phyloP scores from a whole-genome alignment of 2,113 vertebrate species.

The Narcine bancroftii region DNA sequence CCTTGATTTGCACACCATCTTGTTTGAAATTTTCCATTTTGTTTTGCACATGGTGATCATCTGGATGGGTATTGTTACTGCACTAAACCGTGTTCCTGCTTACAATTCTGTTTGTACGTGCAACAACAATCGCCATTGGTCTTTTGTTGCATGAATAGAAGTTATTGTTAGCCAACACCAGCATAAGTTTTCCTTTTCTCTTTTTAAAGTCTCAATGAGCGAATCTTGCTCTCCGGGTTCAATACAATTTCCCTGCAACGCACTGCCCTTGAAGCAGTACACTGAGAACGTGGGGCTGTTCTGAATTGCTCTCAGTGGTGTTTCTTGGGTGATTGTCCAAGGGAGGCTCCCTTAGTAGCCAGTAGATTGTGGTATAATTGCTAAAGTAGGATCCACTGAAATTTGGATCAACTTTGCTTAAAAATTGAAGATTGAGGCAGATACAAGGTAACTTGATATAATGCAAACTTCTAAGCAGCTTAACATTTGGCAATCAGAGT shows the following conservation, averaged over 20 bases:
- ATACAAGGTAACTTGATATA: no score
- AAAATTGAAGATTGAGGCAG: not conserved
- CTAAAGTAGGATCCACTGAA: not conserved
- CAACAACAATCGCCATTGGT: not conserved
- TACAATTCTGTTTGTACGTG: not conserved
- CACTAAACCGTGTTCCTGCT: conserved; percentile 22
- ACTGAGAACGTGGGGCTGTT: not conserved
- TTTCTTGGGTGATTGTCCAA: not conserved
- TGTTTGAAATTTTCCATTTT: not conserved
- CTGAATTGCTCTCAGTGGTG: not conserved
- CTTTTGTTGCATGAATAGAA: not conserved
- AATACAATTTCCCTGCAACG: no score
- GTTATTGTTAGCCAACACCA: not conserved
- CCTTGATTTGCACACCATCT: conserved; percentile 10
- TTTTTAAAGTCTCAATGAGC: no score
- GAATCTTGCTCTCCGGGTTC: not conserved
- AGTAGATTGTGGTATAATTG: not conserved
- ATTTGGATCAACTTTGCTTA: not conserved
- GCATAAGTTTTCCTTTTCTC: not conserved
- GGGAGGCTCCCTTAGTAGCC: no score
- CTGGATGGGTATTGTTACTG: conserved; percentile 15
- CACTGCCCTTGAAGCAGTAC: not conserved
- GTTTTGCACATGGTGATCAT: conserved; percentile 16
- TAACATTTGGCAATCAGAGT: not conserved
- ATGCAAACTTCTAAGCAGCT: not conserved